These are phyloP conservation scores for Ceramica pisi DNA, from an alignment of 2,888 invertebrate genomes.

Conservation along the genomic window DNA sequence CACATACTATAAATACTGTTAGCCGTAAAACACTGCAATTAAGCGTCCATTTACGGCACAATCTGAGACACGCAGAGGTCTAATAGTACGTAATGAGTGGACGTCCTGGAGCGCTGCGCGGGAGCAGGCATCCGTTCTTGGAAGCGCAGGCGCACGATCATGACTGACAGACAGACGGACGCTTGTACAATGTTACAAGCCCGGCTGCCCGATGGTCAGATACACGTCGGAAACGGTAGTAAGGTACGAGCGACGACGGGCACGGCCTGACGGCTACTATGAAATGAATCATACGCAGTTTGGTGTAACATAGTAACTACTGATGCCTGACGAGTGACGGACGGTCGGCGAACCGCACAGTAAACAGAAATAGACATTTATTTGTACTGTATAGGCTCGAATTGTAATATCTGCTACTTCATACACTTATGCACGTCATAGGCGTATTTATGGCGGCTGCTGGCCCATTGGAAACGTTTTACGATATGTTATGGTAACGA, in stretches of 20 bases:
- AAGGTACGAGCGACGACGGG: conserved; percentile 41
- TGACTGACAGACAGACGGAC: conserved; percentile 76
- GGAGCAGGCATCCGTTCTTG: conserved; percentile 80
- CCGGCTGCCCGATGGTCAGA: conserved; percentile 64
- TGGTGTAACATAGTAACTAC: conserved; percentile 24
- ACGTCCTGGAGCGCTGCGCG: conserved; percentile 65
- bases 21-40: conserved; percentile 58
- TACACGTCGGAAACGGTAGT: conserved; percentile 66
- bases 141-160: conserved; percentile 73
- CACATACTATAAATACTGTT: conserved; percentile 48
- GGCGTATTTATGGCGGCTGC: conserved; percentile 15
- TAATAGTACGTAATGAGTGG: conserved; percentile 75
- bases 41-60: conserved; percentile 58
- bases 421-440: conserved; percentile 40
- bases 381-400: conserved; percentile 33
- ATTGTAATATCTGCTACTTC: conserved; percentile 34
- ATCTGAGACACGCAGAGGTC: conserved; percentile 63
- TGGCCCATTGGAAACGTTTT: conserved; percentile 6
- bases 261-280: conserved; percentile 11
- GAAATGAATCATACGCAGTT: conserved; percentile 54
- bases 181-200: conserved; percentile 71
- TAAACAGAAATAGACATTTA: conserved; percentile 56
- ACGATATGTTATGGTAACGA: conserved; percentile 13
- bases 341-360: conserved; percentile 54
- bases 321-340: conserved; percentile 40